Evolutionary conservation across 2,113 vertebrate species (phyloP).

Genomic region (Cinclus cinclus): DNA sequence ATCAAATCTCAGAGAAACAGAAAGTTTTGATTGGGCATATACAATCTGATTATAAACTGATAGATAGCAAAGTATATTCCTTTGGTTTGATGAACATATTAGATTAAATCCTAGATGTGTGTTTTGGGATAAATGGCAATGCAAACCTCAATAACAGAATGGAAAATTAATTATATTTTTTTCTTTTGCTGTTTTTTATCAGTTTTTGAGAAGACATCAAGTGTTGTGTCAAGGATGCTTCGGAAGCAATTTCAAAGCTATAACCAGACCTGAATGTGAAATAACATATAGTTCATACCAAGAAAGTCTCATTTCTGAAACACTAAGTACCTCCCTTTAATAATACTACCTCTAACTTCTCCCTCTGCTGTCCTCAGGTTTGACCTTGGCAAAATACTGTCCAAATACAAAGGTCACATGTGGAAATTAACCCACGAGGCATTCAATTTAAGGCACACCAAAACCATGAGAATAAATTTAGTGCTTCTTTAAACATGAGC

Average conservation of each 20-base stretch:
- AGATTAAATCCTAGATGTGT: background rate
- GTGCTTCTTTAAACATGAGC: accelerated
- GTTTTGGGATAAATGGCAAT: background rate
- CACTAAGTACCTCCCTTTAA: background rate
- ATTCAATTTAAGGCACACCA: background rate
- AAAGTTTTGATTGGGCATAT: background rate
- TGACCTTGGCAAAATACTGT: background rate
- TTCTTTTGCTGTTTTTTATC: background rate
- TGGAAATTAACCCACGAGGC: background rate
- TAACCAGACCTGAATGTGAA: background rate
- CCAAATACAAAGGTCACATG: background rate
- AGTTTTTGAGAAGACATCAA: background rate
- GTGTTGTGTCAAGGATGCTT: background rate
- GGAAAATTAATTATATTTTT: background rate
- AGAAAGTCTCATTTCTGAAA: background rate
- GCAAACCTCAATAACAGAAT: background rate
- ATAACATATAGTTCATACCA: background rate
- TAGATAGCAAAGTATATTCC: background rate
- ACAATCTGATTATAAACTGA: background rate
- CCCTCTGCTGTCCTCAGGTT: background rate
- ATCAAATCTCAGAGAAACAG: background rate
- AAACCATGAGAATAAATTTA: background rate
- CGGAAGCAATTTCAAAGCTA: background rate
- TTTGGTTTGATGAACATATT: accelerated
- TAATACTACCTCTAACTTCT: background rate